These are phyloP conservation scores for Anguilla marmorata DNA, from an alignment of 2,797 vertebrate genomes.

Conservation along the genomic window DNA sequence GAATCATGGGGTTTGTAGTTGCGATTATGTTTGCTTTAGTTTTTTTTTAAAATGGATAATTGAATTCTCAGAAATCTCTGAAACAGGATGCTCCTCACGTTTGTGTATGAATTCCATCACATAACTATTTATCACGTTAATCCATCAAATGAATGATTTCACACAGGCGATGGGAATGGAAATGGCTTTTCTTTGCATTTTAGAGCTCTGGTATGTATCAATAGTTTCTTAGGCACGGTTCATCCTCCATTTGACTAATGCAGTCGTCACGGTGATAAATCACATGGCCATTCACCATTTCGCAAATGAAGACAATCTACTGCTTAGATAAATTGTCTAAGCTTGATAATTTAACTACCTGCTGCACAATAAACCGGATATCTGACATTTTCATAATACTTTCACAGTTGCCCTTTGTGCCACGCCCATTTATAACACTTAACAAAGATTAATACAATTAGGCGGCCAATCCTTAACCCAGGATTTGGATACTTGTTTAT, in stretches of 20 bases:
- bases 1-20: neutral
- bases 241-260: neutral
- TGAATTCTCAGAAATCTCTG: neutral
- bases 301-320: neutral
- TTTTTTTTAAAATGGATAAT: neutral
- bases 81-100: neutral
- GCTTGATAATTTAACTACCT: neutral
- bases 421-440: neutral
- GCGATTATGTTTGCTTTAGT: neutral
- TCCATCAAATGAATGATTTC: conserved; percentile 1
- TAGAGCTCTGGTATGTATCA: neutral
- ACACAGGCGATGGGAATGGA: neutral
- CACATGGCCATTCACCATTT: neutral
- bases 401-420: neutral
- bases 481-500: neutral
- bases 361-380: neutral
- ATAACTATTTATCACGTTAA: neutral
- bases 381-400: neutral
- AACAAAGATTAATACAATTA: neutral
- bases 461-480: neutral
- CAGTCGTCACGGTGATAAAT: neutral
- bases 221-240: neutral
- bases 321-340: neutral
- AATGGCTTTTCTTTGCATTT: neutral
- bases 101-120: neutral